Evolutionary conservation across 2,888 invertebrate species (phyloP).

Genomic region (Erebia epiphron): DNA sequence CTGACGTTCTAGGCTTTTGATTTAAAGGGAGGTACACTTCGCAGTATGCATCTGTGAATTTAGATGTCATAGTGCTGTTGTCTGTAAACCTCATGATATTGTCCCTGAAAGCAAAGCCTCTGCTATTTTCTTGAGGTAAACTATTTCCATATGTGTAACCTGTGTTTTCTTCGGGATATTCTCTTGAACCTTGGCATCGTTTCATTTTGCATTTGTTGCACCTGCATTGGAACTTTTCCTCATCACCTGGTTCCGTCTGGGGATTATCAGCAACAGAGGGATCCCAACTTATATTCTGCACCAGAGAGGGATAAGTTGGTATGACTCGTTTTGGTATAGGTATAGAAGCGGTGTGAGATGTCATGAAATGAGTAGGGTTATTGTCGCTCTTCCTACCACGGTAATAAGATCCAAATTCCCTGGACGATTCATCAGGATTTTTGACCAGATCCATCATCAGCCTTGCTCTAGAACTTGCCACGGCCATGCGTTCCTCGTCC

Average conservation of each 20-base stretch:
- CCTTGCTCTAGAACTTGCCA: slow-evolving; percentile 48
- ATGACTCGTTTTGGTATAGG: slow-evolving; percentile 36
- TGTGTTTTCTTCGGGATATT: slow-evolving; percentile 26
- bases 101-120: slow-evolving; percentile 24
- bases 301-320: slow-evolving; percentile 47
- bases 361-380: slow-evolving; percentile 47
- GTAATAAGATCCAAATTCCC: slow-evolving; percentile 53
- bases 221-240: slow-evolving; percentile 44
- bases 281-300: slow-evolving; percentile 50
- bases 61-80: slow-evolving; percentile 60
- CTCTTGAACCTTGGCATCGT: slow-evolving; percentile 44
- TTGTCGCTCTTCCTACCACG: slow-evolving; percentile 40
- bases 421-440: slow-evolving; percentile 37
- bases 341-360: slow-evolving; percentile 45
- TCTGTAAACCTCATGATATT: slow-evolving; percentile 62
- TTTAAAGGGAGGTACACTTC: slow-evolving; percentile 40
- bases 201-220: slow-evolving; percentile 48
- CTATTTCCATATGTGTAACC: slow-evolving; percentile 48
- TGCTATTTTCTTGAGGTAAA: slow-evolving; percentile 42
- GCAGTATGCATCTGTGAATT: slow-evolving; percentile 54
- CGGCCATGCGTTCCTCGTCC: slow-evolving; percentile 44
- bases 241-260: slow-evolving; percentile 33
- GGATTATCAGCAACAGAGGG: slow-evolving; percentile 45
- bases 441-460: slow-evolving; percentile 44
- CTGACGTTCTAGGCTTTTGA: slow-evolving; percentile 39